A percentile compares a stretch with the other conserved stretches of the same genome.
Evolutionary conservation across 1,140 invertebrate species (phyloP).

Genomic region (Drosophila bipectinata): DNA sequence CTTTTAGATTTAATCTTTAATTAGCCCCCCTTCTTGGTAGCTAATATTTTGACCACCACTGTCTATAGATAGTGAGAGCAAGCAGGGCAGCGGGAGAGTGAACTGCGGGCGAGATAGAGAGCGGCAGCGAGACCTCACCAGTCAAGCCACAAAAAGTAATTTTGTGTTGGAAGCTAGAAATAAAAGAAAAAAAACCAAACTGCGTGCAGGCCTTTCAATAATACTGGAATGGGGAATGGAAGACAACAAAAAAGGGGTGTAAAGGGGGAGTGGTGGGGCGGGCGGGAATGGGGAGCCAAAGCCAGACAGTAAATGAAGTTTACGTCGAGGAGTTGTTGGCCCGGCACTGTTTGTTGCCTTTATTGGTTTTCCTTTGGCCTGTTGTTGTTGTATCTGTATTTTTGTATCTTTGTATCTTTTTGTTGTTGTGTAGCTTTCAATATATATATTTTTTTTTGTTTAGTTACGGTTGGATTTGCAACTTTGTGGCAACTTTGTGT

Average conservation of each 20-base stretch:
- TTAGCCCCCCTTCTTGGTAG: background rate
- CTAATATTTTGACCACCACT: conserved; percentile 15
- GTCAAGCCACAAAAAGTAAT: conserved; percentile 64
- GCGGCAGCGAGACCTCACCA: conserved; percentile 24
- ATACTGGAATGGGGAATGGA: conserved; percentile 7
- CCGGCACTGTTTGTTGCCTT: conserved; percentile 35
- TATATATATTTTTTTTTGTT: conserved; percentile 19
- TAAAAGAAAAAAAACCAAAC: conserved; percentile 31
- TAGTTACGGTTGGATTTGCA: conserved; percentile 26
- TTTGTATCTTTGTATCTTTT: conserved; percentile 3
- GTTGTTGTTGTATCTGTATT: conserved; percentile 8
- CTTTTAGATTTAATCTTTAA: background rate
- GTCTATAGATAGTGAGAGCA: conserved; percentile 38
- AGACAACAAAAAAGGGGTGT: background rate
- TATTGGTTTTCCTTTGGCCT: conserved; percentile 36
- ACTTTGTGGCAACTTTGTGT: conserved; percentile 16
- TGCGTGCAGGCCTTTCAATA: conserved; percentile 50
- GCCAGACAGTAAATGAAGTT: conserved; percentile 51
- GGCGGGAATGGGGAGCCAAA: conserved; percentile 2
- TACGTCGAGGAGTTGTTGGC: conserved; percentile 46
- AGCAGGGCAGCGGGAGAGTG: conserved; percentile 12
- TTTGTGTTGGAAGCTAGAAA: conserved; percentile 55
- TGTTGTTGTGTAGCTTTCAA: conserved; percentile 18
- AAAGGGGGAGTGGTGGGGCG: background rate
- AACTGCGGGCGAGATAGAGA: conserved; percentile 1